Evolutionary conservation across 2,113 vertebrate genomes (phyloP).

Genomic region (Antechinus flavipes): DNA sequence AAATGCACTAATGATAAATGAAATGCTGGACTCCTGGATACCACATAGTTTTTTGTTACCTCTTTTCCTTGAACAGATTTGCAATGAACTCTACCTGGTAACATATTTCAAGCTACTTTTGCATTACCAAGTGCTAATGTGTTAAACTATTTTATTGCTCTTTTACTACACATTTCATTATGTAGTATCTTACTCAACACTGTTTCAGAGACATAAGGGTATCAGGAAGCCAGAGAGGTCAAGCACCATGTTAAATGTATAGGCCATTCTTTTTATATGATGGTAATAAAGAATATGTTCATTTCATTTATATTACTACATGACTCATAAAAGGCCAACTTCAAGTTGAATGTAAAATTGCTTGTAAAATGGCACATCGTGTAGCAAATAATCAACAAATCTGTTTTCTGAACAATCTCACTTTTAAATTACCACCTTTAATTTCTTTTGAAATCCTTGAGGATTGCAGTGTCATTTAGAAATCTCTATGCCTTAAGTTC

Average conservation of each 20-base stretch:
- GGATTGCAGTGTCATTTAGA: slow-evolving; percentile 67
- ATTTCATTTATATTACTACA: slow-evolving; percentile 83
- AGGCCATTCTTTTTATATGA: slow-evolving; percentile 83
- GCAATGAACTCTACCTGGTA: slow-evolving; percentile 60
- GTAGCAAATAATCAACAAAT: slow-evolving; percentile 83
- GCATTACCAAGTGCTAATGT: slow-evolving; percentile 70
- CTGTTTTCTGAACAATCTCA: slow-evolving; percentile 80
- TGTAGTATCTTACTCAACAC: slow-evolving; percentile 65
- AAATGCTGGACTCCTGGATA: not conserved
- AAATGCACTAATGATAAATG: not conserved
- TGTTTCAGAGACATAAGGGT: slow-evolving; percentile 75
- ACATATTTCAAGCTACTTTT: slow-evolving; percentile 70
- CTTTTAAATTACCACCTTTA: slow-evolving; percentile 78
- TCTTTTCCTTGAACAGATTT: not conserved
- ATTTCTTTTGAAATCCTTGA: slow-evolving; percentile 74
- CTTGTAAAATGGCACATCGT: slow-evolving; percentile 82
- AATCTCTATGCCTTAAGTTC: slow-evolving; percentile 61
- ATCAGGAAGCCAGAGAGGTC: slow-evolving; percentile 78
- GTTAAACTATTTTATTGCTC: slow-evolving; percentile 73
- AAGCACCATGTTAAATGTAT: slow-evolving; percentile 82
- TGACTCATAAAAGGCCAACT: slow-evolving; percentile 85
- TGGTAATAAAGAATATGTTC: slow-evolving; percentile 83
- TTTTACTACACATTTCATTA: slow-evolving; percentile 73
- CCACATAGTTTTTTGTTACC: not conserved
- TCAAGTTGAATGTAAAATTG: slow-evolving; percentile 82